A percentile compares a stretch with the other conserved stretches of the same genome.
These are phyloP conservation scores for Ophion obscuratus DNA, from an alignment of 2,888 invertebrate species.

Conservation along the genomic window DNA sequence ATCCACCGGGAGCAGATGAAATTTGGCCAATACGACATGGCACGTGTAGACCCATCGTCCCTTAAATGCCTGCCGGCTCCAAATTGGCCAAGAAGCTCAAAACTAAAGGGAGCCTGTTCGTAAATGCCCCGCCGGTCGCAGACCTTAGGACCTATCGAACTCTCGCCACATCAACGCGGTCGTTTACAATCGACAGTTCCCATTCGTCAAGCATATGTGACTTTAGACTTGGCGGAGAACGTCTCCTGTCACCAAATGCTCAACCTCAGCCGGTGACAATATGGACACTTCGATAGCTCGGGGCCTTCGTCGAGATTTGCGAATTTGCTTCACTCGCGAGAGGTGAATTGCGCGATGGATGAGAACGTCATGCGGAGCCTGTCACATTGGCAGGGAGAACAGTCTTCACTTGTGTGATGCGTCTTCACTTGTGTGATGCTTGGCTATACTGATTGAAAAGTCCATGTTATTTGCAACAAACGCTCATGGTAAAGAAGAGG, in stretches of 20 bases:
- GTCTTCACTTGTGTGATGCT: too few relatives aligned
- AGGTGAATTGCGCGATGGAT: too few relatives aligned
- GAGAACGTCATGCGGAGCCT: too few relatives aligned
- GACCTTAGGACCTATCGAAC: background rate
- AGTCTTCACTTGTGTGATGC: too few relatives aligned
- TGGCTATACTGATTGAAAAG: too few relatives aligned
- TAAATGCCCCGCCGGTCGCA: slow-evolving; percentile 15
- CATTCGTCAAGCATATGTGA: slow-evolving; percentile 20
- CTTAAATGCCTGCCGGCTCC: slow-evolving; percentile 30
- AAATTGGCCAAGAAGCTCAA: slow-evolving; percentile 27
- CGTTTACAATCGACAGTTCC: background rate
- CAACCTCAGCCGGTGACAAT: slow-evolving; percentile 39
- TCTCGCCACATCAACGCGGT: background rate
- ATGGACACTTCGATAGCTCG: slow-evolving; percentile 19
- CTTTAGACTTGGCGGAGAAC: background rate
- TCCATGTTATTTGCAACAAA: too few relatives aligned
- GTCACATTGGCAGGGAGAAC: too few relatives aligned
- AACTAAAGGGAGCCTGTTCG: background rate
- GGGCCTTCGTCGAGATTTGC: background rate
- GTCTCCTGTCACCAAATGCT: slow-evolving; percentile 5
- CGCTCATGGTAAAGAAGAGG: too few relatives aligned
- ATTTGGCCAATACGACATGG: slow-evolving; percentile 23
- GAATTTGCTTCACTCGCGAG: background rate
- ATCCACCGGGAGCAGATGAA: background rate
- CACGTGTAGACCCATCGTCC: slow-evolving; percentile 27